Percentiles rank a stretch among this genome's conserved stretches.
Evolutionary conservation across 2,797 vertebrate species (phyloP).

Genomic region (Cryptoprocta ferox): DNA sequence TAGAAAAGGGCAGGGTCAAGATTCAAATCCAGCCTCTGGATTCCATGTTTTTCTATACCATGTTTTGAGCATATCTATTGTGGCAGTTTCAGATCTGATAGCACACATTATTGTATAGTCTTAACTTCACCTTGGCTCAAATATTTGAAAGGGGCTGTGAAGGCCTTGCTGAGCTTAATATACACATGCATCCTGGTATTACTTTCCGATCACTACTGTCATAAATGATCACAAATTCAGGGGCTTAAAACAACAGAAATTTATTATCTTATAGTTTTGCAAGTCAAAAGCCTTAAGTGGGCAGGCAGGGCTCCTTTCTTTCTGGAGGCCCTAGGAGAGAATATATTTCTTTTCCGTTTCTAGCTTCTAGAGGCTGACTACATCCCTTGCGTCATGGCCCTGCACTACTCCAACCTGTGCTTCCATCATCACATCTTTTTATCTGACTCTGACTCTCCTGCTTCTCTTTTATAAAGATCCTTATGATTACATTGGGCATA

Average conservation of each 20-base stretch:
- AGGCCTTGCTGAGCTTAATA: background rate
- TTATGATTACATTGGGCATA: background rate
- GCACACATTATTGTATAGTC: background rate
- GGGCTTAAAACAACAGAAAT: background rate
- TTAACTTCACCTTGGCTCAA: conserved; percentile 8
- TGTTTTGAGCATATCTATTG: background rate
- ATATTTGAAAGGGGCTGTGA: conserved; percentile 39
- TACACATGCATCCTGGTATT: background rate
- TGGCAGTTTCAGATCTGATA: background rate
- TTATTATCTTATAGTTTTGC: background rate
- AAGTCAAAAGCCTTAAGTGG: background rate
- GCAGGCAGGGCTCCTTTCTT: background rate
- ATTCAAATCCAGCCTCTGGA: background rate
- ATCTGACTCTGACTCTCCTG: background rate
- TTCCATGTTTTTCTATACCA: background rate
- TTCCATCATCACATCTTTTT: background rate
- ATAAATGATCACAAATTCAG: background rate
- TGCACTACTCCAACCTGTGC: background rate
- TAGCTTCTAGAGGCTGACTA: background rate
- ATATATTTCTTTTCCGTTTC: background rate
- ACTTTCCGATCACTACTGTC: background rate
- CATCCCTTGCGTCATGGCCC: background rate
- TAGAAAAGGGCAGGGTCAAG: background rate
- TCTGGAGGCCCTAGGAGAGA: background rate
- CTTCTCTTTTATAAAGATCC: background rate